Conservation (phyloP, 2,797 vertebrate genomes). For the Phrynocephalus vlangalii region DNA sequence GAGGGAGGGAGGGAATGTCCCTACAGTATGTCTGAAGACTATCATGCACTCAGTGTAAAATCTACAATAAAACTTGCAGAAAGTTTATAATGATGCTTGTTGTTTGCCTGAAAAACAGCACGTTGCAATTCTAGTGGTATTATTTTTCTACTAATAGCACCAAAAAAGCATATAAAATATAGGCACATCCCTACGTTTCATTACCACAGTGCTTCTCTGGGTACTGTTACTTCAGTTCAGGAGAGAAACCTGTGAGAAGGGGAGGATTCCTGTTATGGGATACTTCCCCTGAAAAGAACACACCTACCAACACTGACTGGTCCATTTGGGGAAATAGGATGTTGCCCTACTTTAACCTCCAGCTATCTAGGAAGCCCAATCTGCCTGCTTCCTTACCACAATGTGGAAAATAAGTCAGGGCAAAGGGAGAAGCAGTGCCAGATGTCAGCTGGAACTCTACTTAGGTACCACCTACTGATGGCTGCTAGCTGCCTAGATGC, state of each 20-base stretch:
- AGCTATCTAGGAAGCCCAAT: no score
- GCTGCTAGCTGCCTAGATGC: background rate
- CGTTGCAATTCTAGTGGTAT: conserved; percentile 6
- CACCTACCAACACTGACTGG: no score
- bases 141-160: conserved; percentile 27
- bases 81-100: background rate
- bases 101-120: conserved; percentile 3
- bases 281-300: no score
- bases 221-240: background rate
- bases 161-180: conserved; percentile 33
- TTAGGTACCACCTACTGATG: background rate
- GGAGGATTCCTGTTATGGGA: no score
- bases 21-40: background rate
- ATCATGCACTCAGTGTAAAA: background rate
- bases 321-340: no score
- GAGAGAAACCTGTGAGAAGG: background rate
- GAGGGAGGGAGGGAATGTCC: background rate
- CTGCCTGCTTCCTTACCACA: no score
- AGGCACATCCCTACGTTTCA: background rate
- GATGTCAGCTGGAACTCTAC: no score
- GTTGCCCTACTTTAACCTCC: no score
- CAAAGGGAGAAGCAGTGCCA: no score
- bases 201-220: background rate
- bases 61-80: background rate
- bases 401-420: no score